Conservation (phyloP, 2,888 invertebrate species). For the Catocala fraxini region DNA sequence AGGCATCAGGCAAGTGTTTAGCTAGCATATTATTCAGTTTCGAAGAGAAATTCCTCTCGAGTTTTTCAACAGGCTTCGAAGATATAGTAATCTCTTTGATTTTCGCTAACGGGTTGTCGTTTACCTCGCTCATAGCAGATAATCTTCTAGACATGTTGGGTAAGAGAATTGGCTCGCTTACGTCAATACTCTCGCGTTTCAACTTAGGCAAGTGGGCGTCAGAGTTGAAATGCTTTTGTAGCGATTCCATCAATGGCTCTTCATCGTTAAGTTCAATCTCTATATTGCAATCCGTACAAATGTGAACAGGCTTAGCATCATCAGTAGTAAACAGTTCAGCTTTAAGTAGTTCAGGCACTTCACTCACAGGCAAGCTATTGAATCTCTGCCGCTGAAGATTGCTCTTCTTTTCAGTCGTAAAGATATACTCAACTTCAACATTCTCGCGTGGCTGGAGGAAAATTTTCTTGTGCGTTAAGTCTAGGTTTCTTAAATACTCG, state of each 20-base stretch:
- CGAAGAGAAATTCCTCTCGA: conserved; percentile 69
- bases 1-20: conserved; percentile 77
- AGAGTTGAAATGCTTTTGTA: conserved; percentile 78
- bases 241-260: conserved; percentile 79
- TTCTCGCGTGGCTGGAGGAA: conserved; percentile 73
- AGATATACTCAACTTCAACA: conserved; percentile 82
- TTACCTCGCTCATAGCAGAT: conserved; percentile 71
- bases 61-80: conserved; percentile 70
- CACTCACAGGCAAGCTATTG: conserved; percentile 81
- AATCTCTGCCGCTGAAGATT: conserved; percentile 79
- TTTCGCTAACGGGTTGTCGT: conserved; percentile 68
- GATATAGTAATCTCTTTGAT: conserved; percentile 67
- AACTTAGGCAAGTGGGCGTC: conserved; percentile 77
- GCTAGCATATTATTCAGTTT: conserved; percentile 73
- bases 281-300: conserved; percentile 80
- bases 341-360: conserved; percentile 80
- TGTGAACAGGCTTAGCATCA: conserved; percentile 78
- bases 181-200: conserved; percentile 80
- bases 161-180: conserved; percentile 75
- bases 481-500: conserved; percentile 68
- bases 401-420: conserved; percentile 82
- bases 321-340: conserved; percentile 70
- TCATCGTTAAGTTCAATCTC: conserved; percentile 81
- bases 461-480: conserved; percentile 71
- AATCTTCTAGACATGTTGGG: conserved; percentile 81